Conservation (phyloP, 2,888 invertebrate genomes). For the Acleris laterana region DNA sequence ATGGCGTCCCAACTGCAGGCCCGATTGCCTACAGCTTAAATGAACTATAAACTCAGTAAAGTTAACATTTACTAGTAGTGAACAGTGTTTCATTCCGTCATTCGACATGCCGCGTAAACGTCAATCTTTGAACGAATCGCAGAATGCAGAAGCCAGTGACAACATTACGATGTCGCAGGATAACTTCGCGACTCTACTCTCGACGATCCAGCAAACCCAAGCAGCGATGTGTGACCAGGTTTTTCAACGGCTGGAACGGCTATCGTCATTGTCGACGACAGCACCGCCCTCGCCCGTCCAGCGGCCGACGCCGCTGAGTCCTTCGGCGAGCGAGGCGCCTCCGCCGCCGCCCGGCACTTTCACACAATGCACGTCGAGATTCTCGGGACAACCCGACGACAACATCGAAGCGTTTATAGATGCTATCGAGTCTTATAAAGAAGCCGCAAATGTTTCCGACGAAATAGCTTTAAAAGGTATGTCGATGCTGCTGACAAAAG, state of each 20-base stretch:
- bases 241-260: neutral
- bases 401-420: neutral
- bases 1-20: neutral
- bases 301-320: conserved; percentile 1
- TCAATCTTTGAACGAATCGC: neutral
- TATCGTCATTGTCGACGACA: neutral
- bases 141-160: neutral
- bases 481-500: neutral
- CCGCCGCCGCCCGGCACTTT: neutral
- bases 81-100: too few relatives aligned
- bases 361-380: neutral
- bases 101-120: neutral
- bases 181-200: neutral
- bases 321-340: neutral
- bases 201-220: conserved; percentile 1
- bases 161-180: too few relatives aligned
- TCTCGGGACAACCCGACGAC: neutral
- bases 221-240: neutral
- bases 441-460: neutral
- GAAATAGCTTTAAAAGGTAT: neutral
- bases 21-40: neutral
- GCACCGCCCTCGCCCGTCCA: neutral
- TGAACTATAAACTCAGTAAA: neutral
- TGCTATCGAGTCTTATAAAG: neutral
- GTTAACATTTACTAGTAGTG: neutral